Evolutionary conservation across 2,113 vertebrate species (phyloP), one percentile per base, ranked within the genome.

Genomic region (Hyperoodon ampullatus): DNA sequence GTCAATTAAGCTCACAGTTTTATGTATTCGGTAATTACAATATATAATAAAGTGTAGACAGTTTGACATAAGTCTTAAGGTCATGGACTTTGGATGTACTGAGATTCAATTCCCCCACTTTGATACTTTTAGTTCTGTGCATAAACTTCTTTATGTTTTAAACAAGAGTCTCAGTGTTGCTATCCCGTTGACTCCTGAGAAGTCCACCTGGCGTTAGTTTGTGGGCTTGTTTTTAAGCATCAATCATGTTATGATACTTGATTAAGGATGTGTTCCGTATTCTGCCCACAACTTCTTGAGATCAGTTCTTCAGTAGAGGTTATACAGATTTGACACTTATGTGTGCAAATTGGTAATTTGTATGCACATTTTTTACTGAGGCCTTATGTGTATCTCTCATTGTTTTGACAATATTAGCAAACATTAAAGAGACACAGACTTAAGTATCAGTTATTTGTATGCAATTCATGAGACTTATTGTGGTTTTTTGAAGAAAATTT

Each of bases 321-420:
- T 93, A 89, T 92, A 77, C 19, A 68, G 50, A 75, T 61, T 65
- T 95, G 95, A 95, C 95, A 97, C 83, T 93, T 95, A 90, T 18
- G 23, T 95, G 89, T 96, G 87, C 89, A 97, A 95, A 97, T 90
- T 77, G 88, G 88, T 94, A 61, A 98, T 98, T 97, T 97, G 92
- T 90, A 97, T 95, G 93, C 93, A 95, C 26, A 77, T 66, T 97
- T 95, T 92, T 93, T 93, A 96, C 83, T 88, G 78, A 60, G 12
- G 21, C 47, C 77, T 88, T 93, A 61, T 94, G 72, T 83, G 33
- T 90, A n/a, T 90, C 24, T 92, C 58, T 96, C 33, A 50, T 91
- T 95, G 74, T 94, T 97, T 97, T 97, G 95, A 96, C 89, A 97
- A 91, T 90, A 97, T 96, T 93, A 96, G 86, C 78, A 97, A 98